These are phyloP conservation scores for Hydrotaea diabolus DNA, from an alignment of 2,888 invertebrate species.

Conservation along the genomic window DNA sequence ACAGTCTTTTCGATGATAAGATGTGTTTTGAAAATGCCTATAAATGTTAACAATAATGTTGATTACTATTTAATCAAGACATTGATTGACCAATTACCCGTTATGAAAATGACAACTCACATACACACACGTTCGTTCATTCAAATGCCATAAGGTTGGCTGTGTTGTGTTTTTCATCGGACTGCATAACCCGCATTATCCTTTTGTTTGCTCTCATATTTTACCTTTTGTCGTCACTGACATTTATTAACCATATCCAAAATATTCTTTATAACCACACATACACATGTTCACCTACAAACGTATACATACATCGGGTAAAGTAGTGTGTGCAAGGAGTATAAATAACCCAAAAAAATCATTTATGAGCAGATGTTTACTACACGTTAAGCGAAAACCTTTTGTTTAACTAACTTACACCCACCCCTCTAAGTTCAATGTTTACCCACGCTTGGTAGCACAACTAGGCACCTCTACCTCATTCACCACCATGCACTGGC, in stretches of 20 bases:
- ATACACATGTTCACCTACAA: background rate
- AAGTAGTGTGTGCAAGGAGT: background rate
- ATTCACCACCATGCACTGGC: background rate
- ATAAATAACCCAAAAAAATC: constrained; percentile 12
- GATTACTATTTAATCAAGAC: background rate
- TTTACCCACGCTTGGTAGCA: background rate
- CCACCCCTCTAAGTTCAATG: constrained; percentile 14
- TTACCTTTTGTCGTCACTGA: constrained; percentile 19
- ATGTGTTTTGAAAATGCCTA: too few species aligned
- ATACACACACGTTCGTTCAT: too few species aligned
- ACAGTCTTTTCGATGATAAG: too few species aligned
- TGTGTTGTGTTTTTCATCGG: too few species aligned
- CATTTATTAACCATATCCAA: constrained; percentile 47
- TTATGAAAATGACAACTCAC: background rate
- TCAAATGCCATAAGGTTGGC: background rate
- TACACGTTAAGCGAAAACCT: constrained; percentile 24
- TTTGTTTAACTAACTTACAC: constrained; percentile 40
- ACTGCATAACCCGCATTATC: constrained; percentile 8
- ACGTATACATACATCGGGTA: background rate
- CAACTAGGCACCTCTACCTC: background rate
- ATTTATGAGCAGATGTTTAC: constrained; percentile 62
- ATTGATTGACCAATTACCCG: background rate
- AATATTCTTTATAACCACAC: background rate
- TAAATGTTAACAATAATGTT: background rate
- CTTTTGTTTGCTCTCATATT: constrained; percentile 23